Evolutionary conservation across 2,113 vertebrate genomes (phyloP).

Genomic region (Anser cygnoides): DNA sequence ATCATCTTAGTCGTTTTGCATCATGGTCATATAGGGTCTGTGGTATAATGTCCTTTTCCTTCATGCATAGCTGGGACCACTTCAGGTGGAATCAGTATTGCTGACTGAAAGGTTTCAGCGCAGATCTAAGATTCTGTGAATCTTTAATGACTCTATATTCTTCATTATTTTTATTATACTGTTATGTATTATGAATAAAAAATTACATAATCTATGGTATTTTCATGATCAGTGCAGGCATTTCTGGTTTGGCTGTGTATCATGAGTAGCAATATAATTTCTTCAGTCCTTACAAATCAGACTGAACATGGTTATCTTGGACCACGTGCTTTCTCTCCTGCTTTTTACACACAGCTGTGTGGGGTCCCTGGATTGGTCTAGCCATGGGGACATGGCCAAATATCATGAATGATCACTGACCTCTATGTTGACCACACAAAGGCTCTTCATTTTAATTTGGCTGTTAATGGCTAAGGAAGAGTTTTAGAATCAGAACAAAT

Average conservation of each 20-base stretch:
- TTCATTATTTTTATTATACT: neutral
- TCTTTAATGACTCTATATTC: neutral
- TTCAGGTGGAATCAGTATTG: neutral
- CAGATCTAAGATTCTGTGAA: neutral
- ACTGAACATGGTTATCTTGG: neutral
- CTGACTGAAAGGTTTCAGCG: neutral
- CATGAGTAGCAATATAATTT: neutral
- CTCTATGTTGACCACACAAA: neutral
- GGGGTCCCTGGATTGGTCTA: neutral
- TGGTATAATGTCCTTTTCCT: neutral
- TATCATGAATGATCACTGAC: neutral
- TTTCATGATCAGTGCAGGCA: neutral
- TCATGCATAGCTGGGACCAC: neutral
- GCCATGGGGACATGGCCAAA: neutral
- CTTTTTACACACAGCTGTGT: neutral
- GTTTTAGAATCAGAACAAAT: neutral
- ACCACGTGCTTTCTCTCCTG: neutral
- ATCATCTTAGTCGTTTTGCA: neutral
- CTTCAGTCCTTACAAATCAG: neutral
- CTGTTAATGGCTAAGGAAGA: neutral
- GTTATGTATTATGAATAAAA: neutral
- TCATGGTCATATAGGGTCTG: neutral
- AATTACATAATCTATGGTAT: neutral
- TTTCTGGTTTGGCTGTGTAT: neutral
- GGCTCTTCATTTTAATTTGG: neutral